Conservation (phyloP, 2,888 invertebrate species). For the Morinoia aosen region DNA sequence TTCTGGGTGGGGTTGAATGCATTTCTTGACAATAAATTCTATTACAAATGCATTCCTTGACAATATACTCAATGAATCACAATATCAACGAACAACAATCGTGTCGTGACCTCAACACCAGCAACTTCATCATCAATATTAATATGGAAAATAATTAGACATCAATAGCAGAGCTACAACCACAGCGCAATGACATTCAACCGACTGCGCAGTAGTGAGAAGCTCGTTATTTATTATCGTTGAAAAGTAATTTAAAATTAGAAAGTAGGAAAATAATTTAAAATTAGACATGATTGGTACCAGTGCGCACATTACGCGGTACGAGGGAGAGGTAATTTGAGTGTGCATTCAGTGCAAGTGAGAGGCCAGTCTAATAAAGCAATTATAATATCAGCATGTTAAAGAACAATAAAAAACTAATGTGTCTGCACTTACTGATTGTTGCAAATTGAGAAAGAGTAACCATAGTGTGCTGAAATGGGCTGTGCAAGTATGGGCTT, state of each 20-base stretch:
- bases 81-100: neutral
- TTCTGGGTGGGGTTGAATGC: no score
- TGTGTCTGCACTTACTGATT: neutral
- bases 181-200: neutral
- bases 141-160: neutral
- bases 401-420: neutral
- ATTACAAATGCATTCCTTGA: no score
- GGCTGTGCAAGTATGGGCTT: neutral
- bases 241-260: neutral
- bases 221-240: neutral
- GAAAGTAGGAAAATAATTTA: neutral
- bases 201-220: neutral
- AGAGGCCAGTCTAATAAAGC: neutral
- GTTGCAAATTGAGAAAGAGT: neutral
- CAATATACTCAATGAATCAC: no score
- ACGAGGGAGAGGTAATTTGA: neutral
- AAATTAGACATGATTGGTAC: neutral
- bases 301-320: neutral
- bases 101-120: neutral
- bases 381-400: neutral
- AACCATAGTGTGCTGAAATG: neutral
- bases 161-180: neutral
- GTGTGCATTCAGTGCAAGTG: neutral
- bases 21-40: no score
- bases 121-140: neutral